Conservation (phyloP, 2,113 vertebrate species). For the Heliornis fulica region DNA sequence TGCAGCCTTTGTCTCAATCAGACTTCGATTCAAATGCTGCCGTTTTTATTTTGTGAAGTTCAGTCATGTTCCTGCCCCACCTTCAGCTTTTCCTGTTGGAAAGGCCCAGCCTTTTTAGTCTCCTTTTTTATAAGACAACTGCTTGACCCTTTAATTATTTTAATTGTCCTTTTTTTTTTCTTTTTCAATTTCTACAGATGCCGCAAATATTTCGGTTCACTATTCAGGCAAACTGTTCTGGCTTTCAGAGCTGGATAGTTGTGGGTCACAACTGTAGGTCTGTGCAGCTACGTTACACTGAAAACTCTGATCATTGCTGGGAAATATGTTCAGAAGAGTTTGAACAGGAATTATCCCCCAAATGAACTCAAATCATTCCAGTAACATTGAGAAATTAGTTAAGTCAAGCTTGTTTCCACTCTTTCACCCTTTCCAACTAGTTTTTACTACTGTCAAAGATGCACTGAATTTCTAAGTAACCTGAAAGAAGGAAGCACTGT, state of each 20-base stretch:
- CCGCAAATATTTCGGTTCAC: not conserved
- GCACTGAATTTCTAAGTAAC: not conserved
- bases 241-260: not conserved
- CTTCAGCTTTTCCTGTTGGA: conserved; percentile 46
- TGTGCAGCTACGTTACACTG: not conserved
- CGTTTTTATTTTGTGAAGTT: not conserved
- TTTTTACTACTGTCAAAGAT: not conserved
- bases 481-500: not conserved
- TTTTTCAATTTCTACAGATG: not conserved
- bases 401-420: not conserved
- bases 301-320: fast-evolving
- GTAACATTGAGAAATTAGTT: not conserved
- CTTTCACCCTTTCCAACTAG: not conserved
- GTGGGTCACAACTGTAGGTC: not conserved
- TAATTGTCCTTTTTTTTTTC: not conserved
- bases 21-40: not conserved
- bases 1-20: not conserved
- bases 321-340: not conserved
- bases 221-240: not conserved
- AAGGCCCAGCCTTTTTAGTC: not conserved
- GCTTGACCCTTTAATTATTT: not conserved
- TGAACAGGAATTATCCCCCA: not conserved
- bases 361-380: not conserved
- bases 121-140: not conserved
- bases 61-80: conserved; percentile 44